phyloP scores from a whole-genome alignment of 2,888 invertebrate species.

The Philopedon plagiatum region DNA sequence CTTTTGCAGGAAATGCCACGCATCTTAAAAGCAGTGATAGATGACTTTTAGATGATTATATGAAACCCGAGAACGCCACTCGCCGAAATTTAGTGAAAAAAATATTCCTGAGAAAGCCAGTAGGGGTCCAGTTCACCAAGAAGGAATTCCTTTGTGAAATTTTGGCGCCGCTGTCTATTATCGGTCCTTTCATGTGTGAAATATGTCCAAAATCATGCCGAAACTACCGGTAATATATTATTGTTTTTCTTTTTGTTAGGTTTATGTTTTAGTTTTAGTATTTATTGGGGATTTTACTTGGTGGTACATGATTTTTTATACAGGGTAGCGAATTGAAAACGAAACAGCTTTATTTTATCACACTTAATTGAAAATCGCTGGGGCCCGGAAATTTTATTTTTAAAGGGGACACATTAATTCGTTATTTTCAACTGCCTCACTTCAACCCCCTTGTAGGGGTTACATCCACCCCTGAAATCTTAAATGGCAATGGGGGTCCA shows the following conservation, averaged over 20 bases:
- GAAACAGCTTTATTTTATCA: too few species aligned
- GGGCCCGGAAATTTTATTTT: too few species aligned
- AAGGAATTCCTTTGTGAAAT: slow-evolving; percentile 45
- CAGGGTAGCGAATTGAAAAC: too few species aligned
- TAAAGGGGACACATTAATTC: too few species aligned
- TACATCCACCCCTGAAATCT: too few species aligned
- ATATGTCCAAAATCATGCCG: slow-evolving; percentile 20
- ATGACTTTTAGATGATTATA: slow-evolving; percentile 42
- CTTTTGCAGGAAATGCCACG: slow-evolving; percentile 31
- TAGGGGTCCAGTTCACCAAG: slow-evolving; percentile 42
- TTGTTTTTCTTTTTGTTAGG: neutral
- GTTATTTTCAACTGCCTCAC: too few species aligned
- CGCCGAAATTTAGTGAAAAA: slow-evolving; percentile 43
- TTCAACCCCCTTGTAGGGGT: too few species aligned
- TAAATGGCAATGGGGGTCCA: too few species aligned
- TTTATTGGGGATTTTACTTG: neutral
- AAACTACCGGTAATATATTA: neutral
- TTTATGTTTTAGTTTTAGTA: neutral
- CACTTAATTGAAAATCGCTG: too few species aligned
- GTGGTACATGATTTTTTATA: neutral
- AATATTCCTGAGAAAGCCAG: slow-evolving; percentile 49
- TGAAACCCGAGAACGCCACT: slow-evolving; percentile 36
- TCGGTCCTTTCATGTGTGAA: slow-evolving; percentile 38
- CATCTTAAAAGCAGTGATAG: slow-evolving; percentile 34
- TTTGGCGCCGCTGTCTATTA: slow-evolving; percentile 41